A percentile compares a stretch with the other conserved stretches of the same genome.
These are phyloP conservation scores for Lasiurus cinereus DNA, from an alignment of 2,113 vertebrate species.

Conservation along the genomic window DNA sequence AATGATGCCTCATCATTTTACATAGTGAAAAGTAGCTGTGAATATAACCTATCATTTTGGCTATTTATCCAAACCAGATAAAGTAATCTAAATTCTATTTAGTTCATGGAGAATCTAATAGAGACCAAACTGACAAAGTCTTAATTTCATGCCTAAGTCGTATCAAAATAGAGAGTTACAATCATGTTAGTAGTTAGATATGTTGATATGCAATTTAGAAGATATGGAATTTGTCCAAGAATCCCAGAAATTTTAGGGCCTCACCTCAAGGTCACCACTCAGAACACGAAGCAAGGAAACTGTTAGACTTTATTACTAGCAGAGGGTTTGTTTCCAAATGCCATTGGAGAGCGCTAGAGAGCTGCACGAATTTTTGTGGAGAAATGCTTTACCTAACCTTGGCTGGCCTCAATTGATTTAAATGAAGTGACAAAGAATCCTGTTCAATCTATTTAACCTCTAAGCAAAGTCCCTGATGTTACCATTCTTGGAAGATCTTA, in stretches of 20 bases:
- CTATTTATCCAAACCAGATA: conserved; percentile 17
- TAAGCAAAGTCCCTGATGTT: not conserved
- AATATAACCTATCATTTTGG: conserved; percentile 41
- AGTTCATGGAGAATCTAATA: conserved; percentile 35
- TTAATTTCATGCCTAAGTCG: not conserved
- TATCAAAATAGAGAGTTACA: not conserved
- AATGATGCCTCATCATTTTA: conserved; percentile 29
- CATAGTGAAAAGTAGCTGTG: not conserved
- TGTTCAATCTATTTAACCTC: not conserved
- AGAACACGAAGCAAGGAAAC: conserved; percentile 20
- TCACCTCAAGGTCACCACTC: not conserved
- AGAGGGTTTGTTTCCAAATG: not conserved
- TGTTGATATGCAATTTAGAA: not conserved
- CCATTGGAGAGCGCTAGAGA: not conserved
- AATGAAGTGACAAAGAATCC: not conserved
- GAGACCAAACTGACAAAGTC: not conserved
- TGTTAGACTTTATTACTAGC: not conserved
- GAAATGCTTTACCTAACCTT: not conserved
- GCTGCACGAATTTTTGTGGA: not conserved
- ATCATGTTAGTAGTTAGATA: not conserved
- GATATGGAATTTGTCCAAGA: conserved; percentile 33
- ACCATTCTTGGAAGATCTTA: not conserved
- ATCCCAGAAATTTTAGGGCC: conserved; percentile 1
- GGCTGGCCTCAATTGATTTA: not conserved
- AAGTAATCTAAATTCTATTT: conserved; percentile 46